Evolutionary conservation across 2,113 vertebrate genomes (phyloP).

Genomic region (Globicephala melas): DNA sequence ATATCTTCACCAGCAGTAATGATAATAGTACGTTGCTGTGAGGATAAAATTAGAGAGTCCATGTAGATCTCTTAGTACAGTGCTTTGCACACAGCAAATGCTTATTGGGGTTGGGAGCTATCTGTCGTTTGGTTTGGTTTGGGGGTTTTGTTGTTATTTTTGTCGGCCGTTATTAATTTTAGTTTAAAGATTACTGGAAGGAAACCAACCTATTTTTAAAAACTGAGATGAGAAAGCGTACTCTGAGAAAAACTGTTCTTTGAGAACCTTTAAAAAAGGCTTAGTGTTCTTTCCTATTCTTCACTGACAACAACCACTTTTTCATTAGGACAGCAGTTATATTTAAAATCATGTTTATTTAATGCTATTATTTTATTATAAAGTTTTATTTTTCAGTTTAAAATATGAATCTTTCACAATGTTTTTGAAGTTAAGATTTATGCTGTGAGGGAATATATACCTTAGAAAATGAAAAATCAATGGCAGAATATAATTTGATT

Average conservation of each 20-base stretch:
- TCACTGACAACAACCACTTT: neutral
- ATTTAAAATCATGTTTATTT: neutral
- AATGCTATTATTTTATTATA: neutral
- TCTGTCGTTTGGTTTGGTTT: neutral
- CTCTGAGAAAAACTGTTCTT: neutral
- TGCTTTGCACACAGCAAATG: neutral
- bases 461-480: neutral
- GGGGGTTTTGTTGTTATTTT: neutral
- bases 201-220: neutral
- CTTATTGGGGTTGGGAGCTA: neutral
- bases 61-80: neutral
- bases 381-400: conserved; percentile 10
- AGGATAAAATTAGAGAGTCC: neutral
- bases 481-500: neutral
- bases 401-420: neutral
- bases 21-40: neutral
- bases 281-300: neutral
- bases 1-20: neutral
- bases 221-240: neutral
- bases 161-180: neutral
- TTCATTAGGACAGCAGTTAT: neutral
- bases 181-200: neutral
- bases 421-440: conserved; percentile 4
- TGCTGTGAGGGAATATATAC: neutral
- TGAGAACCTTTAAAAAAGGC: neutral